A percentile compares a stretch with the other conserved stretches of the same genome.
Evolutionary conservation across 2,113 vertebrate species (phyloP).

Genomic region (Naja naja): DNA sequence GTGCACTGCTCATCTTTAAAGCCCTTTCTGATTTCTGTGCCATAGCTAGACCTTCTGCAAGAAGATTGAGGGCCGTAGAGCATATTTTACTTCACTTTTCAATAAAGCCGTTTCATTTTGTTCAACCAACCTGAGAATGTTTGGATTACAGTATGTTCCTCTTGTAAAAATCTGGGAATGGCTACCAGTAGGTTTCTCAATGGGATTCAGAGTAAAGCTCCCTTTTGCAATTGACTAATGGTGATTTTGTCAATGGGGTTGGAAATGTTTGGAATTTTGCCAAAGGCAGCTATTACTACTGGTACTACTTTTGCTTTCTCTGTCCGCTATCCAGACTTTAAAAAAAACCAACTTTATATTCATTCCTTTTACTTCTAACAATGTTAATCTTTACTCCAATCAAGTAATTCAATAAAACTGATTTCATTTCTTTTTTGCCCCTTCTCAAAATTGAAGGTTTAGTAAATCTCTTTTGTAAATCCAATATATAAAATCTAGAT

Average conservation of each 20-base stretch:
- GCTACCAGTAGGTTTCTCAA: not conserved
- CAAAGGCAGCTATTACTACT: not conserved
- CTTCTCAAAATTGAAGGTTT: not conserved
- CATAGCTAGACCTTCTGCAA: not conserved
- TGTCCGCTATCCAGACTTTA: not conserved
- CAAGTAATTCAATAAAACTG: not conserved
- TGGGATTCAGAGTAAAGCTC: not conserved
- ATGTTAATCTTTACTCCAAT: not conserved
- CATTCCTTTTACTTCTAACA: not conserved
- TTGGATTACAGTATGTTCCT: not conserved
- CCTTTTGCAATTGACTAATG: not conserved
- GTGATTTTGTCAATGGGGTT: not conserved
- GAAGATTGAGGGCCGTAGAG: not conserved
- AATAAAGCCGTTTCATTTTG: not conserved
- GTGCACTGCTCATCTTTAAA: not conserved
- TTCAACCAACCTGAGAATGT: not conserved
- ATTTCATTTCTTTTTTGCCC: not conserved
- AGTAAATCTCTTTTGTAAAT: not conserved
- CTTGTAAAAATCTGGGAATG: not conserved
- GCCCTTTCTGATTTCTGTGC: not conserved
- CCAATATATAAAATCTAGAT: not conserved
- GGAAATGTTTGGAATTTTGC: not conserved
- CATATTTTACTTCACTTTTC: not conserved
- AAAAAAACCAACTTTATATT: not conserved
- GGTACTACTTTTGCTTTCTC: not conserved